Percentiles rank a stretch among this genome's conserved stretches.
Evolutionary conservation across 2,113 vertebrate species (phyloP).

Genomic region (Ceratotherium simum): DNA sequence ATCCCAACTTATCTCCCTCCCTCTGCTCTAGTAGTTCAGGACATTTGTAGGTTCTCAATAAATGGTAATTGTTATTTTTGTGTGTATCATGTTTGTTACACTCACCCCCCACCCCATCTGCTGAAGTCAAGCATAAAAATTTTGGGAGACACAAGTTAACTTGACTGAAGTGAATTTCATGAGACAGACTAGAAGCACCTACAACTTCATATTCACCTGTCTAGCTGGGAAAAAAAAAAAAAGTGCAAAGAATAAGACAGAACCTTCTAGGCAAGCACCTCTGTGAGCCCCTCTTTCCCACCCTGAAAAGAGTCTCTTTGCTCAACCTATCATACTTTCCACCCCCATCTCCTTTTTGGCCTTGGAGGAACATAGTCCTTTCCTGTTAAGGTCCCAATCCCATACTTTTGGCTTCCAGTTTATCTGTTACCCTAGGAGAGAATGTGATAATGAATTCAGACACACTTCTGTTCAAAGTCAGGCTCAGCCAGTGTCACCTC

Average conservation of each 20-base stretch:
- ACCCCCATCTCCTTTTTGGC: not conserved
- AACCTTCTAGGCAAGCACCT: not conserved
- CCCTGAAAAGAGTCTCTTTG: not conserved
- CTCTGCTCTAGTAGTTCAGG: not conserved
- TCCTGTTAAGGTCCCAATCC: not conserved
- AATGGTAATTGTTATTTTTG: not conserved
- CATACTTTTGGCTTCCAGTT: not conserved
- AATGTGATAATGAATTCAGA: not conserved
- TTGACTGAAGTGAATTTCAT: not conserved
- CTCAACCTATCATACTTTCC: not conserved
- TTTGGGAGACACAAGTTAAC: not conserved
- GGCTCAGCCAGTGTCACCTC: not conserved
- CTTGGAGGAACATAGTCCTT: not conserved
- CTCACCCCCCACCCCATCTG: not conserved
- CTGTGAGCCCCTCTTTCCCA: not conserved
- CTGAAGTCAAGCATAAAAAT: not conserved
- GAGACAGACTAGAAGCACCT: not conserved
- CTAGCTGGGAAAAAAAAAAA: not conserved
- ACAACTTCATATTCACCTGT: not conserved
- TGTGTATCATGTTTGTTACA: not conserved
- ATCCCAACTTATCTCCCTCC: not conserved
- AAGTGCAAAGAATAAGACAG: not conserved
- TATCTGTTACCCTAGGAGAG: not conserved
- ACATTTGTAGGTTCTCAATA: not conserved
- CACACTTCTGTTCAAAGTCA: not conserved